Evolutionary conservation across 2,888 invertebrate genomes (phyloP), one percentile per base, ranked within the genome.

Genomic region (Drosophila prolongata): DNA sequence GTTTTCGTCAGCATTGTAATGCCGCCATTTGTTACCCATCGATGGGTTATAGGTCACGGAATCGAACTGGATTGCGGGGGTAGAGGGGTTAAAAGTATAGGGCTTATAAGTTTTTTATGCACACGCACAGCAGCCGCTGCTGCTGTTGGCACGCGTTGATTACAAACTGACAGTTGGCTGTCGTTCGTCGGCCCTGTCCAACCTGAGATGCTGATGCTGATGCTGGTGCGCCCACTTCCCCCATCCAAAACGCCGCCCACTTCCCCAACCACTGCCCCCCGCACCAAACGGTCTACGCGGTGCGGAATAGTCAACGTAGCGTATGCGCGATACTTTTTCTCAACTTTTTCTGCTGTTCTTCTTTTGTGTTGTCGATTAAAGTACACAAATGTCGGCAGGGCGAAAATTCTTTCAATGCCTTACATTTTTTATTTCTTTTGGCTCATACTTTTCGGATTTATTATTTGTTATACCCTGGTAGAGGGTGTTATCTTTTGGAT

Each of bases 251-350:
- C 13, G 11, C 60, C 19, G 8, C 38, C 13, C 14, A n/a, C 55
- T 35, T n/a, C 3, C 13, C 14, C 11, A 27, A 9, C 57, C 9
- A 2, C 16, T 27, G 11, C 10, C 53, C 1, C n/a, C 34, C 11
- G 16, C 19, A 35, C 9, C 61, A n/a, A 14, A n/a, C 14, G 47
- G 13, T 43, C 38, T 19, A 11, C 55, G 50, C 58, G 62, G 61
- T 73, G 43, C 79, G 73, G 19, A 67, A 46, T 50, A 68, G 69
- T 67, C 72, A 82, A 77, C 77, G 84, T 59, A 56, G 73, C 87
- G 87, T 86, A 85, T 88, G 67, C 79, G 87, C 79, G 87, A 80
- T 87, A 72, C n/a, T 64, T 64, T 42, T 49, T 61, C 62, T 49
- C 62, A 49, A n/a, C 8, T 37, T 56, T 19, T 42, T 50, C 34